A percentile compares a stretch with the other conserved stretches of the same genome.
These are phyloP conservation scores for Dexiosoma caninum DNA, from an alignment of 2,888 invertebrate species.

Conservation along the genomic window DNA sequence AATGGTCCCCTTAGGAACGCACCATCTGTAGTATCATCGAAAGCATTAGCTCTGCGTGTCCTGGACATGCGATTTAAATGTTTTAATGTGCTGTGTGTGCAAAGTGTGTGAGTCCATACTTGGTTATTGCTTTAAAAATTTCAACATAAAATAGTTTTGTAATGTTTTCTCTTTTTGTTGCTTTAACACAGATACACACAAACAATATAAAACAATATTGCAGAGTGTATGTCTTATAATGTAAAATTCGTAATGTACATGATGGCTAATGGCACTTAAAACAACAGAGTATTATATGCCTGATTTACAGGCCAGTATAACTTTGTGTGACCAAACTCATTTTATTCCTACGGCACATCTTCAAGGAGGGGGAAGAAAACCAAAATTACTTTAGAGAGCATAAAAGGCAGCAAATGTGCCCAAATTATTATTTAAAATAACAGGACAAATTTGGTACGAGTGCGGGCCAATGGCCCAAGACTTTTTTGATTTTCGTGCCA, in stretches of 20 bases:
- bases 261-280: conserved; percentile 37
- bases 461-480: too few relatives aligned
- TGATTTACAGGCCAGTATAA: background rate
- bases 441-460: too few relatives aligned
- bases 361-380: too few relatives aligned
- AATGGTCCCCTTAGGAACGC: conserved; percentile 27
- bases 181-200: background rate
- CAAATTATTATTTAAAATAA: too few relatives aligned
- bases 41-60: conserved; percentile 28
- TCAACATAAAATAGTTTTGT: background rate
- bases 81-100: conserved; percentile 13
- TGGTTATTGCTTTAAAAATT: background rate
- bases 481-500: too few relatives aligned
- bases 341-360: too few relatives aligned
- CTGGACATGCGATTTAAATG: conserved; percentile 40
- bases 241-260: conserved; percentile 28
- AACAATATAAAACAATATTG: background rate
- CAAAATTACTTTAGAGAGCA: too few relatives aligned
- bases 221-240: background rate
- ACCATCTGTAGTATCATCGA: conserved; percentile 6
- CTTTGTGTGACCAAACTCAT: background rate
- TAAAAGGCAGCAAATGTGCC: too few relatives aligned
- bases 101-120: background rate
- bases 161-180: background rate
- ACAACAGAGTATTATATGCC: conserved; percentile 4